Conservation (phyloP, 1,140 invertebrate genomes). For the Drosophila burlai region DNA sequence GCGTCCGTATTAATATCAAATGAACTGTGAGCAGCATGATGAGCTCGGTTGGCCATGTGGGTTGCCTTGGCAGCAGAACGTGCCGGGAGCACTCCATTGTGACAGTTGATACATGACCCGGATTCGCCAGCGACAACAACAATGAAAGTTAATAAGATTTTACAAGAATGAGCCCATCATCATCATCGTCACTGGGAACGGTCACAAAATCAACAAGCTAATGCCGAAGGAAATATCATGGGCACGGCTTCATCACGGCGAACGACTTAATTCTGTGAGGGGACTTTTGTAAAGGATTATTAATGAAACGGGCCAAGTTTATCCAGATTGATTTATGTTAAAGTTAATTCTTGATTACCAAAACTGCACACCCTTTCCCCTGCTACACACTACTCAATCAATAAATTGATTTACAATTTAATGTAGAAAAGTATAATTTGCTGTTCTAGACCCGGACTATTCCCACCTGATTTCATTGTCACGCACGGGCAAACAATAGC, state of each 20-base stretch:
- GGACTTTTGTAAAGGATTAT: conserved; percentile 19
- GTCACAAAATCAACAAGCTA: conserved; percentile 45
- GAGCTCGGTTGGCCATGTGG: conserved; percentile 46
- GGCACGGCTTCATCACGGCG: conserved; percentile 11
- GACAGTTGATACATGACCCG: conserved; percentile 41
- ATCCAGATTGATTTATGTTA: conserved; percentile 25
- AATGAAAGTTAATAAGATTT: conserved; percentile 62
- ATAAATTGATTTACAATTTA: conserved; percentile 39
- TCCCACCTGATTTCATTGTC: conserved; percentile 17
- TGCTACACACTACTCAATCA: not conserved
- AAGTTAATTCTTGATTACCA: not conserved
- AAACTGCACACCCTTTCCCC: not conserved
- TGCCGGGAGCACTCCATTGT: conserved; percentile 42
- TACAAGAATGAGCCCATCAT: conserved; percentile 48
- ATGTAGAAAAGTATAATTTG: conserved; percentile 8
- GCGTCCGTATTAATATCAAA: conserved; percentile 80
- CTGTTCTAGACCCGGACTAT: not conserved
- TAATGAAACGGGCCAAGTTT: conserved; percentile 1
- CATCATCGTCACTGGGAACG: conserved; percentile 16
- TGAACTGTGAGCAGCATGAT: conserved; percentile 76
- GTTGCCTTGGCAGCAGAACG: conserved; percentile 38
- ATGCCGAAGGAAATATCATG: conserved; percentile 22
- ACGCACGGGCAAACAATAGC: conserved; percentile 27
- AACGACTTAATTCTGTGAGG: conserved; percentile 15
- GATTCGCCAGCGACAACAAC: conserved; percentile 26